Conservation (phyloP, 2,888 invertebrate genomes). For the Ceratothoa steindachneri region DNA sequence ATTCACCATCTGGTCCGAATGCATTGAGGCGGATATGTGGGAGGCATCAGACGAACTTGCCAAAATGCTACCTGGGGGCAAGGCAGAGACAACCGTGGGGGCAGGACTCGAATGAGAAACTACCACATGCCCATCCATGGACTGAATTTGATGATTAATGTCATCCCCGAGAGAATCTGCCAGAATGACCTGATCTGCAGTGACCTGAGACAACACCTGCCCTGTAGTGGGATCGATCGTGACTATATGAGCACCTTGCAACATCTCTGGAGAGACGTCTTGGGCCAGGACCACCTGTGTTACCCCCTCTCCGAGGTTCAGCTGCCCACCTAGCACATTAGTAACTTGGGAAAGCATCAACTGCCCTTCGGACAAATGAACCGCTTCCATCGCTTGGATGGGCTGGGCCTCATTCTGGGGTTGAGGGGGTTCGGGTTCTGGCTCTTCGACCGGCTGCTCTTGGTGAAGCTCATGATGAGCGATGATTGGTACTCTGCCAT, state of each 20-base stretch:
- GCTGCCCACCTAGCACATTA: conserved; percentile 32
- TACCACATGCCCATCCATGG: conserved; percentile 33
- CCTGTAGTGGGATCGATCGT: conserved; percentile 46
- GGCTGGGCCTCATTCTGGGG: conserved; percentile 19
- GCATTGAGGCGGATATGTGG: conserved; percentile 4
- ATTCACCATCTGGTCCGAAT: background rate
- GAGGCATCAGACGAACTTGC: conserved; percentile 14
- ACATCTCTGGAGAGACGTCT: conserved; percentile 43
- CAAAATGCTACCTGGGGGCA: conserved; percentile 24
- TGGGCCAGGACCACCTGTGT: conserved; percentile 46
- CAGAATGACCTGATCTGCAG: conserved; percentile 43
- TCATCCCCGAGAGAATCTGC: conserved; percentile 32
- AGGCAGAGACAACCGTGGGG: conserved; percentile 11
- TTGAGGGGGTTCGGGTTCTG: background rate
- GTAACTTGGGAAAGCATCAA: conserved; percentile 30
- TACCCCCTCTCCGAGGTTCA: conserved; percentile 38
- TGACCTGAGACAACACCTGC: conserved; percentile 44
- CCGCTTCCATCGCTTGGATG: conserved; percentile 29
- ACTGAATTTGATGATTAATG: conserved; percentile 4
- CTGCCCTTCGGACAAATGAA: conserved; percentile 36
- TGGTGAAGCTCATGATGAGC: conserved; percentile 29
- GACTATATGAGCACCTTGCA: conserved; percentile 46
- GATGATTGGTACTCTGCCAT: conserved; percentile 40
- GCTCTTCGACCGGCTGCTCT: background rate
- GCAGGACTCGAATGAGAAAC: conserved; percentile 11